These are phyloP conservation scores for Agriopis leucophaearia DNA, from an alignment of 2,888 invertebrate species.

Conservation along the genomic window DNA sequence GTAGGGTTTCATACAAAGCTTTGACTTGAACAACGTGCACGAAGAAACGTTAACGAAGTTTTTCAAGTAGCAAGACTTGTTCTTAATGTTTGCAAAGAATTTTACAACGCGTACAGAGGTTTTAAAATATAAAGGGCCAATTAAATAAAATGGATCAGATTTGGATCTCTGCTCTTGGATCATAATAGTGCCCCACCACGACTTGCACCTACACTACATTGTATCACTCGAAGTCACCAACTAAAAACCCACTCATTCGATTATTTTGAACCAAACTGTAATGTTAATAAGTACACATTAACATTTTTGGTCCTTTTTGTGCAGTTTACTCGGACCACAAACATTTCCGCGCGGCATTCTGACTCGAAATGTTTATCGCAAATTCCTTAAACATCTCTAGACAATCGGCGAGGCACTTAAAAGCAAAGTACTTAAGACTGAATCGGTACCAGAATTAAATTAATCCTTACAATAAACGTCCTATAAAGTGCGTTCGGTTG, in stretches of 20 bases:
- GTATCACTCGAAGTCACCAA: background rate
- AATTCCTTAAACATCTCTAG: slow-evolving; percentile 28
- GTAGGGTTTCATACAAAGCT: background rate
- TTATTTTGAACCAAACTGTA: background rate
- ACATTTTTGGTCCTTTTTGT: background rate
- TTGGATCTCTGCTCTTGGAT: too few relatives aligned
- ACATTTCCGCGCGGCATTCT: slow-evolving; percentile 12
- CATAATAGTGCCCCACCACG: background rate
- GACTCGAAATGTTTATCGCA: slow-evolving; percentile 20
- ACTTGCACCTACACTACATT: background rate
- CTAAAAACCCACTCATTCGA: background rate
- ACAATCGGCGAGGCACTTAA: slow-evolving; percentile 31
- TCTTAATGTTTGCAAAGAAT: background rate
- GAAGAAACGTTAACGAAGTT: background rate
- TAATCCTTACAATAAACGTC: slow-evolving; percentile 47
- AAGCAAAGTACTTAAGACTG: slow-evolving; percentile 29
- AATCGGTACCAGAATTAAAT: slow-evolving; percentile 39
- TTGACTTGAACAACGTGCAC: background rate
- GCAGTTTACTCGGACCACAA: background rate
- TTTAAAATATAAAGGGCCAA: background rate
- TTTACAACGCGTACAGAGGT: background rate
- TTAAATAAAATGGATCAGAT: too few relatives aligned
- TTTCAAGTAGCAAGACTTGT: too few relatives aligned
- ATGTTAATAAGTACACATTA: background rate
- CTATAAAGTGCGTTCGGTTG: slow-evolving; percentile 46